phyloP scores from a whole-genome alignment of 1,140 invertebrate species.

The Acarapis woodi region DNA sequence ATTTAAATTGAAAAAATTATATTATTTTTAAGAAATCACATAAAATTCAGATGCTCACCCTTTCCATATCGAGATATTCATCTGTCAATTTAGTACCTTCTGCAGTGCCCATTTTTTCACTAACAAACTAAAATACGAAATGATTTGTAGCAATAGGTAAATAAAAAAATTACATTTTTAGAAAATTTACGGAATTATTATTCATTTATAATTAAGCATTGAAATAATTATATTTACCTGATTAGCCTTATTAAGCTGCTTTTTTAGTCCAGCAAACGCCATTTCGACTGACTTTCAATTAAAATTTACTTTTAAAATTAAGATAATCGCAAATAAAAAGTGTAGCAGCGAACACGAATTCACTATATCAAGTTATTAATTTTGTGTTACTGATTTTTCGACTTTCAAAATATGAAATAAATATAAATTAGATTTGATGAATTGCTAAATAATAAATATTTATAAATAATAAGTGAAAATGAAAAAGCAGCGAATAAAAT shows the following conservation, averaged over 20 bases:
- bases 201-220: neutral
- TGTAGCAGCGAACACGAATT: too few relatives aligned
- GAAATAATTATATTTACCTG: constrained; percentile 29
- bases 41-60: constrained; percentile 29
- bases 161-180: neutral
- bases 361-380: too few relatives aligned
- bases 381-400: too few relatives aligned
- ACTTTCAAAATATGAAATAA: too few relatives aligned
- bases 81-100: constrained; percentile 96
- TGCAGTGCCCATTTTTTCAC: constrained; percentile 96
- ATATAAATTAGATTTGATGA: too few relatives aligned
- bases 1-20: neutral
- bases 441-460: too few relatives aligned
- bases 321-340: too few relatives aligned
- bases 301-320: too few relatives aligned
- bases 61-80: constrained; percentile 96
- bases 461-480: too few relatives aligned
- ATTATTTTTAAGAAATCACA: neutral
- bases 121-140: constrained; percentile 49
- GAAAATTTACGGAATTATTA: neutral
- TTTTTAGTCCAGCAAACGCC: constrained; percentile 88
- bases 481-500: too few relatives aligned
- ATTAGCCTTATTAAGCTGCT: constrained; percentile 96
- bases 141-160: neutral
- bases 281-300: constrained; percentile 26